Evolutionary conservation across 2,113 vertebrate genomes (phyloP).

Genomic region (Hystrix brachyura): DNA sequence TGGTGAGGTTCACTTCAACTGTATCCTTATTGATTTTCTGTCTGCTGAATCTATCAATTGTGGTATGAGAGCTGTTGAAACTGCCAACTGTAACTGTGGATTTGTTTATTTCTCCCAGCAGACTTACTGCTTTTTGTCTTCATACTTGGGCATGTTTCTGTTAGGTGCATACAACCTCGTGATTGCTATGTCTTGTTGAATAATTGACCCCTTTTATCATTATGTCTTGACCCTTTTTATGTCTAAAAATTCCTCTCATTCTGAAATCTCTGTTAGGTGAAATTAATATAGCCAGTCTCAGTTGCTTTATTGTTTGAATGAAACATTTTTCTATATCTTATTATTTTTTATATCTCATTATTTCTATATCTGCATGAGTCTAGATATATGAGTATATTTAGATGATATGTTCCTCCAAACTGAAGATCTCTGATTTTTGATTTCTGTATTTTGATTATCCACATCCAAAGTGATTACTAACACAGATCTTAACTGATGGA

Average conservation of each 20-base stretch:
- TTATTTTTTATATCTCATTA: neutral
- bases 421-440: neutral
- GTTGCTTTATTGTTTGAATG: neutral
- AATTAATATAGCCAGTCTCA: neutral
- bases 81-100: neutral
- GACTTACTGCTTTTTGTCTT: neutral
- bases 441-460: neutral
- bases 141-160: neutral
- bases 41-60: constrained; percentile 62
- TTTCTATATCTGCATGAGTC: neutral
- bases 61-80: constrained; percentile 1
- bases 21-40: constrained; percentile 71
- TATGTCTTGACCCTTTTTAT: neutral
- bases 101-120: constrained; percentile 34
- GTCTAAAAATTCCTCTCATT: neutral
- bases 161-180: neutral
- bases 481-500: neutral
- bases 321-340: neutral
- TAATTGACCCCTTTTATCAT: neutral
- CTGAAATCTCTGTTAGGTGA: neutral
- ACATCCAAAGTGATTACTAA: neutral
- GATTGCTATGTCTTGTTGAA: neutral
- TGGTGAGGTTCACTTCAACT: constrained; percentile 52
- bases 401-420: neutral
- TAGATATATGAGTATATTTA: neutral